These are phyloP conservation scores for Trinectes maculatus DNA, from an alignment of 2,113 vertebrate genomes.

Conservation along the genomic window DNA sequence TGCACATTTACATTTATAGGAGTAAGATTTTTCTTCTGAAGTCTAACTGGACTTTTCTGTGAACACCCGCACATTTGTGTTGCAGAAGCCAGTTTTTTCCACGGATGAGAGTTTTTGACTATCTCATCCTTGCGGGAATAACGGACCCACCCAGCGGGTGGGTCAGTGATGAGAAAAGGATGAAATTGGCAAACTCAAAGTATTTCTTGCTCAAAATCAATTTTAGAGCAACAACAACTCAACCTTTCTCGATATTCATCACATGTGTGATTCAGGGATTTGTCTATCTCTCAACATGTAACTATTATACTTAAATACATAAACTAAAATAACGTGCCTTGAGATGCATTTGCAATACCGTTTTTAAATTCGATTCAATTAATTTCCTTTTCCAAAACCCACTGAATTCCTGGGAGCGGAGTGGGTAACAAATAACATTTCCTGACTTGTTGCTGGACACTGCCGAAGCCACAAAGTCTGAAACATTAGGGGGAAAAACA, in stretches of 20 bases:
- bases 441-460: conserved; percentile 27
- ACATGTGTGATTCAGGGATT: conserved; percentile 6
- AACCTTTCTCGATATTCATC: conserved; percentile 3
- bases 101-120: conserved; percentile 14
- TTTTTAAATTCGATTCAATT: no score
- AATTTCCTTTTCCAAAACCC: no score
- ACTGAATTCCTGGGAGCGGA: conserved; percentile 33
- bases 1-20: neutral
- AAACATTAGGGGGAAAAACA: neutral
- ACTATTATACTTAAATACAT: no score
- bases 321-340: neutral
- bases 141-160: conserved; percentile 13
- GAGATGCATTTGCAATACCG: conserved; percentile 14
- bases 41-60: conserved; percentile 14
- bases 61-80: conserved; percentile 5
- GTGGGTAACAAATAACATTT: conserved; percentile 38
- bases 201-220: neutral
- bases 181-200: conserved; percentile 5
- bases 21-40: neutral
- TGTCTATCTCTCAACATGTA: neutral
- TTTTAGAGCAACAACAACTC: neutral
- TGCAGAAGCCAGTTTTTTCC: conserved; percentile 19
- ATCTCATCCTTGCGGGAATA: conserved; percentile 1
- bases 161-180: conserved; percentile 29
- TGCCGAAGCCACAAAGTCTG: neutral